phyloP scores from a whole-genome alignment of 2,113 vertebrate genomes.

The Sorex araneus region DNA sequence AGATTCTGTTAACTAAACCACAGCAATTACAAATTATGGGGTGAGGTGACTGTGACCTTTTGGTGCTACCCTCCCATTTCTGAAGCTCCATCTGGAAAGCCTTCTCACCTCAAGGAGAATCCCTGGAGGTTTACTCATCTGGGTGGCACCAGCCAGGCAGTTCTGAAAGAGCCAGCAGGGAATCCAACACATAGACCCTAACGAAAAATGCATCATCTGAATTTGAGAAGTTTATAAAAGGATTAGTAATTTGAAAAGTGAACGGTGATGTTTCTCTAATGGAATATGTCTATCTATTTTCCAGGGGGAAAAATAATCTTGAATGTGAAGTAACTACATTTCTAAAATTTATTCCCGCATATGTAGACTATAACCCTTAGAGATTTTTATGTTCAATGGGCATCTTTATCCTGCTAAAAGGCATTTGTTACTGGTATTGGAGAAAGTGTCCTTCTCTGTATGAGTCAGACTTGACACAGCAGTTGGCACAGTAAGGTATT shows the following conservation, averaged over 20 bases:
- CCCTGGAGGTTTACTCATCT: no score
- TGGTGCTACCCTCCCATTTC: no score
- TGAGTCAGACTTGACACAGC: not conserved
- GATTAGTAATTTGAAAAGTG: not conserved
- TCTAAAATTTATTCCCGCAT: not conserved
- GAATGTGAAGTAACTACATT: constrained; percentile 1
- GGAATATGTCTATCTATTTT: not conserved
- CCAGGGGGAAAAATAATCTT: not conserved
- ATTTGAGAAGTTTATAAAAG: constrained; percentile 33
- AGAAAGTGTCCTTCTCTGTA: not conserved
- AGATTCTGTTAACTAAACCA: no score
- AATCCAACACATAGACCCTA: no score
- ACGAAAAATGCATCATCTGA: not conserved
- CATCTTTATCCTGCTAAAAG: not conserved
- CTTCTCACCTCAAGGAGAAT: no score
- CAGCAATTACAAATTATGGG: no score
- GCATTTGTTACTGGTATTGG: not conserved
- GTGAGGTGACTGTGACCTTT: no score
- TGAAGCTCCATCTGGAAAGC: no score
- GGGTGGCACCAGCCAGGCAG: no score
- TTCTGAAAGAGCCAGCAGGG: no score
- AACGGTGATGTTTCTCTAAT: constrained; percentile 26
- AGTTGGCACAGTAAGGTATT: not conserved
- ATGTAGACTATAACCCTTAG: not conserved
- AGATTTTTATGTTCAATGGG: not conserved